phyloP scores from a whole-genome alignment of 2,113 vertebrate species.

The Ginglymostoma cirratum region DNA sequence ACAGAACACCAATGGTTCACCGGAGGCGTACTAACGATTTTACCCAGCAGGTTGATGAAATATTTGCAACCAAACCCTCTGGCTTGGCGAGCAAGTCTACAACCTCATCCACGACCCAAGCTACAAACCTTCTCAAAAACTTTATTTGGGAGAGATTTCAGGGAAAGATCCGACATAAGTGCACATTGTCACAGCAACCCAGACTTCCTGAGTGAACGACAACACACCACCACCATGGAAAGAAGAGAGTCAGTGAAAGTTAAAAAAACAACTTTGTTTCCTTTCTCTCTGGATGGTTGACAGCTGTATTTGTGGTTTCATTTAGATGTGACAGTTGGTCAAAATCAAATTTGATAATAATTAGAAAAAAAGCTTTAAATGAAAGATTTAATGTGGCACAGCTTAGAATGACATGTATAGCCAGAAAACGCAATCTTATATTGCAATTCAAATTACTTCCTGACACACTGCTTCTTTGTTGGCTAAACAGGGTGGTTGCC shows the following conservation, averaged over 20 bases:
- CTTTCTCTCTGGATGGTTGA: neutral
- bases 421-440: neutral
- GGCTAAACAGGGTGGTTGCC: neutral
- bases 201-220: neutral
- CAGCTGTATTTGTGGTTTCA: neutral
- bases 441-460: constrained; percentile 1
- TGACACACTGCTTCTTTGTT: constrained; percentile 17
- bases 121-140: no score
- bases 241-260: neutral
- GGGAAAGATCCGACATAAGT: no score
- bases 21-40: no score
- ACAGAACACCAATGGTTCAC: no score
- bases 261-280: no score
- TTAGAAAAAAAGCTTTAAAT: neutral
- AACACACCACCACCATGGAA: neutral
- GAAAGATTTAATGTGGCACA: neutral
- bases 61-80: no score
- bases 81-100: no score
- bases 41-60: no score
- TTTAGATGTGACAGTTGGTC: neutral
- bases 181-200: neutral
- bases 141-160: no score
- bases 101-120: no score
- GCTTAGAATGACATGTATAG: neutral
- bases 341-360: neutral